phyloP scores from a whole-genome alignment of 2,113 vertebrate genomes.

The Globicephala melas region DNA sequence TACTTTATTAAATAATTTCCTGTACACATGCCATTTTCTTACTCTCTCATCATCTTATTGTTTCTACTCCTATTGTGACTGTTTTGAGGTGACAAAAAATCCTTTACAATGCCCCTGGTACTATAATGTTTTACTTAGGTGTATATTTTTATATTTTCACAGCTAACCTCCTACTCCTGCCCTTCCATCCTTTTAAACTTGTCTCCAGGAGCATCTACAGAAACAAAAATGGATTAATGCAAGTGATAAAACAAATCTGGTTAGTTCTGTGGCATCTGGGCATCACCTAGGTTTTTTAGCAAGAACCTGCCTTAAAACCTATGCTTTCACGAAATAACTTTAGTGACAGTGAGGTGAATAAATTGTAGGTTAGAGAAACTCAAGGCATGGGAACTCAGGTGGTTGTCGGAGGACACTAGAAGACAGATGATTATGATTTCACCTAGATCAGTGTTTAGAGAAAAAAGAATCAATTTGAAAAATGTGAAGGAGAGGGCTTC shows the following conservation, averaged over 20 bases:
- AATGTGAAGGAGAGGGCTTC: background rate
- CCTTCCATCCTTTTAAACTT: background rate
- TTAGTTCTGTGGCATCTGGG: background rate
- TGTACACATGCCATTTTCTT: background rate
- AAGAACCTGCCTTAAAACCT: background rate
- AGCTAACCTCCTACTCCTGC: background rate
- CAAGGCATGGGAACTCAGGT: background rate
- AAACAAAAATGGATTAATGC: background rate
- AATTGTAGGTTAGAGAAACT: background rate
- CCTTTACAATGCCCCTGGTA: background rate
- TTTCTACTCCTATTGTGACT: background rate
- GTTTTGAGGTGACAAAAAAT: background rate
- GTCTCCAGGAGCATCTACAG: background rate
- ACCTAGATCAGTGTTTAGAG: background rate
- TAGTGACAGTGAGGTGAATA: background rate
- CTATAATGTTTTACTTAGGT: background rate
- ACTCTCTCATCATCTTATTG: rapidly evolving
- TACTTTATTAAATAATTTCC: background rate
- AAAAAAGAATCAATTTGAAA: background rate
- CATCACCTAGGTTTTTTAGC: background rate
- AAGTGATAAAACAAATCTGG: background rate
- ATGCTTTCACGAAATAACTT: background rate
- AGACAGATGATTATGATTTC: background rate
- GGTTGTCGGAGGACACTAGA: background rate
- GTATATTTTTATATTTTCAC: background rate